phyloP scores from a whole-genome alignment of 2,797 vertebrate genomes.

The Sarcophilus harrisii region DNA sequence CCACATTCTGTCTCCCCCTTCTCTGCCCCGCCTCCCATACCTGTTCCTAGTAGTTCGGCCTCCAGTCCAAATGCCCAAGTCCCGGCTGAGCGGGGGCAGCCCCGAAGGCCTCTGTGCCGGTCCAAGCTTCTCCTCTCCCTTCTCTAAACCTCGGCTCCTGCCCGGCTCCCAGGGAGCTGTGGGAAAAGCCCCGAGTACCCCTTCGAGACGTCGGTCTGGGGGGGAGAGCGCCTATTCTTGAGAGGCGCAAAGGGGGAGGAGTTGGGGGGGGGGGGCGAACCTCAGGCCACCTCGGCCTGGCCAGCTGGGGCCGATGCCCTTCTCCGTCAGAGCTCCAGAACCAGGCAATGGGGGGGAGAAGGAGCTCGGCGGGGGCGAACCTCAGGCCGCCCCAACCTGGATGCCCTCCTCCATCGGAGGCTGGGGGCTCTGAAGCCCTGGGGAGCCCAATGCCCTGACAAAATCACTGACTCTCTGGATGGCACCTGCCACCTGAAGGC shows the following conservation, averaged over 20 bases:
- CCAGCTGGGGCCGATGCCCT: too few species aligned
- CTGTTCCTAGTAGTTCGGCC: not conserved
- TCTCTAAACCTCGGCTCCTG: not conserved
- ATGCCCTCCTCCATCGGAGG: too few species aligned
- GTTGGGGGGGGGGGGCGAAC: too few species aligned
- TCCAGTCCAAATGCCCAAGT: not conserved
- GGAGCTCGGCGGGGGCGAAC: too few species aligned
- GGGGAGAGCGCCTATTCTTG: not conserved
- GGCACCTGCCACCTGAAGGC: too few species aligned
- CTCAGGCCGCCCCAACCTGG: too few species aligned
- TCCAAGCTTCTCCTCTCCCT: not conserved
- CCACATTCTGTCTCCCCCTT: not conserved
- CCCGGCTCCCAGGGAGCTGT: not conserved
- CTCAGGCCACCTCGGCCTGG: not conserved
- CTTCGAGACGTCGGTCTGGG: too few species aligned
- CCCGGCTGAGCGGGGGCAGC: not conserved
- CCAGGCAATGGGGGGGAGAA: too few species aligned
- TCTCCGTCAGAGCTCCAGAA: not conserved
- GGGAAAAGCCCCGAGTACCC: not conserved
- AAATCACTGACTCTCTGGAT: not conserved
- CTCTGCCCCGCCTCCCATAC: not conserved
- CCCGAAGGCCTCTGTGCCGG: not conserved
- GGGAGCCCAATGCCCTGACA: not conserved
- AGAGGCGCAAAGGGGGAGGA: too few species aligned
- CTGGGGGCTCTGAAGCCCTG: too few species aligned